Base-by-base conservation (phyloP, 2,888 invertebrate species). In the Dasypolia templi region DNA sequence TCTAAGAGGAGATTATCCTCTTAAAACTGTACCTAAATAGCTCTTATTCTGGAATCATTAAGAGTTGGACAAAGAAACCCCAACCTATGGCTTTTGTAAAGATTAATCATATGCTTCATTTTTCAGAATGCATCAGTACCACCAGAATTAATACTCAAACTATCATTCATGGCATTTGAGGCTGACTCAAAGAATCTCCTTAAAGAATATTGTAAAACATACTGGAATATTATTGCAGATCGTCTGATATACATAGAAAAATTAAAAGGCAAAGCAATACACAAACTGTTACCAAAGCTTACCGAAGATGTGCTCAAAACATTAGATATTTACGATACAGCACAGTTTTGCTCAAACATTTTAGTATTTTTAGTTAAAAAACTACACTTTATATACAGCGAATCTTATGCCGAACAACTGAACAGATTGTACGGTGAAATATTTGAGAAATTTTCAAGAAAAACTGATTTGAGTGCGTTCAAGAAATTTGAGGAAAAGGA, bases 131-230 rank as follows among this genome's bases (percentile, higher is more conserved):
- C 88, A 2, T 67, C 84, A 2, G 55, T 90, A 78, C 92, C 92
- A 11, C 94, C 95, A 12, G 94, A 95, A 75, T 75, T 95, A 0
- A 85, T 95, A 0, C 83, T 96, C 0, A 95, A 95, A 80, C 79
- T 96, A 7, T 95, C 96, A 0, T 93, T 90, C 76, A 94, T 95
- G 93, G 92, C 94, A 0, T 95, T 95, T 26, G 94, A 95, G 79
- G 80, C 85, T 0, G 92, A 93, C 0, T 64, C 88, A 0, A 87
- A 90, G 49, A 80, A 90, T 4, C 81, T 94, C 0, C 83, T 95
- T 0, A 86, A 83, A 0, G 94, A 95, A 58, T 93, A 95, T 72
- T 83, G 81, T 46, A 95, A 95, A 76, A 95, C 95, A 0, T 96
- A 96, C 77, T 95, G 95, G 94, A 93, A 93, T 32, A 92, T 96